Conservation (phyloP, 2,797 vertebrate species). For the Ctenosaura bakeri region DNA sequence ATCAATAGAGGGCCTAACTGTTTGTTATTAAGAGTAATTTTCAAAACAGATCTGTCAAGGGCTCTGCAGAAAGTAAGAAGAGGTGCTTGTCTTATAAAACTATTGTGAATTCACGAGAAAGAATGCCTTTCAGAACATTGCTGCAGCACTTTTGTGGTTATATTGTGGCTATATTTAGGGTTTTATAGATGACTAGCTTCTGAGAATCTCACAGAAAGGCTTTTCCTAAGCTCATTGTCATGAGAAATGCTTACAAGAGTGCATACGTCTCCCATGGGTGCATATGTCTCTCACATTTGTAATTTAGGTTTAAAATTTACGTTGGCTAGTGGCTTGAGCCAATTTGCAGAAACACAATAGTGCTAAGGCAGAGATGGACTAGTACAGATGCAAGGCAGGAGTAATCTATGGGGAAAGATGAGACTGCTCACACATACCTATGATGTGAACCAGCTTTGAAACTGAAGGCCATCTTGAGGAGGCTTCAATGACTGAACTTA, state of each 20-base stretch:
- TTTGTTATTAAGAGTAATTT: constrained; percentile 45
- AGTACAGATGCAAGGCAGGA: background rate
- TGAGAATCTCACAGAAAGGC: background rate
- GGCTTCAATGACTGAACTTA: background rate
- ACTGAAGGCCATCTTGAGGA: background rate
- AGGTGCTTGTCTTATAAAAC: constrained; percentile 19
- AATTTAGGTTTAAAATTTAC: background rate
- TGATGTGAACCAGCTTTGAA: background rate
- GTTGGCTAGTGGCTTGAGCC: background rate
- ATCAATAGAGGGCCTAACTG: constrained; percentile 41
- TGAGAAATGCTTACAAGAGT: background rate
- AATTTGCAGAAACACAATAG: background rate
- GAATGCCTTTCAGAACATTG: background rate
- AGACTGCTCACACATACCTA: background rate
- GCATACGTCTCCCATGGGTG: background rate
- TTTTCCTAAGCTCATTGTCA: constrained; percentile 22
- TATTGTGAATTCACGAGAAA: background rate
- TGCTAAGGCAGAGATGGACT: background rate
- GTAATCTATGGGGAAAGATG: background rate
- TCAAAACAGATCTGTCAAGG: constrained; percentile 2
- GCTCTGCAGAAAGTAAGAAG: background rate
- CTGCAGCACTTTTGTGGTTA: background rate
- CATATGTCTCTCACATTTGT: background rate
- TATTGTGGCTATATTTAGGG: no score
- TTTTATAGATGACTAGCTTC: no score